Percentiles rank a stretch among this genome's conserved stretches.
phyloP scores from a whole-genome alignment of 2,888 invertebrate species.

The Drosophila ustulata region DNA sequence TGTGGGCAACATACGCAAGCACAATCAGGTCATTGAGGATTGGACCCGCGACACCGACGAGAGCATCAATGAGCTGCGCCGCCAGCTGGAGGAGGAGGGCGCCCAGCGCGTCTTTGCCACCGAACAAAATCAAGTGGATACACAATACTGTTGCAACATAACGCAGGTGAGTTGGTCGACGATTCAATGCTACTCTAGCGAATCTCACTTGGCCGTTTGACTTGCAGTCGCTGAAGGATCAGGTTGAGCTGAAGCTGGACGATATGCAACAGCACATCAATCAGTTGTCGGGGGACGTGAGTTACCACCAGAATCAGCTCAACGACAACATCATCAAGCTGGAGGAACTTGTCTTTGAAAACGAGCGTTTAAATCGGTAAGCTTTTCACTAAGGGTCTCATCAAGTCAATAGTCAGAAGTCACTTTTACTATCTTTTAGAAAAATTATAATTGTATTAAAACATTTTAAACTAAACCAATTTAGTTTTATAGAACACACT shows the following conservation, averaged over 20 bases:
- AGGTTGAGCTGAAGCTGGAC: constrained; percentile 74
- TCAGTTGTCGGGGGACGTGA: constrained; percentile 77
- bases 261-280: constrained; percentile 78
- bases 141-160: constrained; percentile 87
- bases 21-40: constrained; percentile 84
- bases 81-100: constrained; percentile 86
- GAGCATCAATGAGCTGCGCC: constrained; percentile 85
- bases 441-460: too few relatives aligned
- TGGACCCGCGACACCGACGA: constrained; percentile 83
- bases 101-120: constrained; percentile 86
- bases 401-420: neutral
- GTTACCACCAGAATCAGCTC: constrained; percentile 79
- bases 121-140: constrained; percentile 86
- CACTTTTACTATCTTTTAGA: too few relatives aligned
- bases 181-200: neutral
- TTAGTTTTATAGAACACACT: too few relatives aligned
- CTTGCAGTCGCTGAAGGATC: constrained; percentile 73
- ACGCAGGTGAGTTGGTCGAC: constrained; percentile 80
- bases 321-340: constrained; percentile 82
- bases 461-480: too few relatives aligned
- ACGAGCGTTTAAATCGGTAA: constrained; percentile 77
- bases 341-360: constrained; percentile 79
- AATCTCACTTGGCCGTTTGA: neutral
- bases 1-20: constrained; percentile 84
- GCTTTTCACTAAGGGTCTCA: constrained; percentile 3